Evolutionary conservation across 2,888 invertebrate genomes (phyloP), one percentile per base, ranked within the genome.

Genomic region (Ceratothoa steindachneri): DNA sequence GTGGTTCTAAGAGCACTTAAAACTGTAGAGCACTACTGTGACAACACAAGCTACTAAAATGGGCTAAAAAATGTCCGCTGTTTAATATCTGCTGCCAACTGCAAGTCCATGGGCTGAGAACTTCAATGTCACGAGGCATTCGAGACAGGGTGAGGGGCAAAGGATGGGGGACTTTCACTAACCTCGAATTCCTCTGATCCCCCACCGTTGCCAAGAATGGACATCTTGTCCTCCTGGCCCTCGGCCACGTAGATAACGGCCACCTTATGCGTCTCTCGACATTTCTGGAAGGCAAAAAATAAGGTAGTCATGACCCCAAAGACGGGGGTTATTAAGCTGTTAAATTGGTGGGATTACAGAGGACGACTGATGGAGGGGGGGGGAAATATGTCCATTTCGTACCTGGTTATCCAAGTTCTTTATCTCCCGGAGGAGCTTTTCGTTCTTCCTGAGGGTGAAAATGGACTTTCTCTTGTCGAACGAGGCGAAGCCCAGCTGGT

Each of bases 181-280:
- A 79, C 91, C 85, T 99, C 97, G 84, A 96, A 99, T 41, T 92
- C 92, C 77, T 91, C 91, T 84, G 97, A 97, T 30, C 96, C 97
- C 80, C 91, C 91, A 51, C 91, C 89, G 84, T 99, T 99, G 9
- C 91, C 91, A 19, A 93, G 85, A 82, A 99, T 97, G 55, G 96
- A 94, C 83, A 91, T 92, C 82, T 98, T 95, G 81, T 96, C 95
- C 85, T 98, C 97, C 84, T 99, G 99, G 0, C 97, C 97, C 66
- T 91, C 91, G n/a, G 92, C 95, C 22, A 99, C 97, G 85, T 97
- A 99, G 82, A 99, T 95, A 67, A 99, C 95, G 22, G 98, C 99
- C 82, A 97, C 91, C 86, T 97, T 97, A 85, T 97, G 96, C 0
- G 95, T 94, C 84, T 96, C 95, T 12, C 96, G 88, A 81, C 94